Evolutionary conservation across 2,113 vertebrate species (phyloP).

Genomic region (Phalacrocorax aristotelis): DNA sequence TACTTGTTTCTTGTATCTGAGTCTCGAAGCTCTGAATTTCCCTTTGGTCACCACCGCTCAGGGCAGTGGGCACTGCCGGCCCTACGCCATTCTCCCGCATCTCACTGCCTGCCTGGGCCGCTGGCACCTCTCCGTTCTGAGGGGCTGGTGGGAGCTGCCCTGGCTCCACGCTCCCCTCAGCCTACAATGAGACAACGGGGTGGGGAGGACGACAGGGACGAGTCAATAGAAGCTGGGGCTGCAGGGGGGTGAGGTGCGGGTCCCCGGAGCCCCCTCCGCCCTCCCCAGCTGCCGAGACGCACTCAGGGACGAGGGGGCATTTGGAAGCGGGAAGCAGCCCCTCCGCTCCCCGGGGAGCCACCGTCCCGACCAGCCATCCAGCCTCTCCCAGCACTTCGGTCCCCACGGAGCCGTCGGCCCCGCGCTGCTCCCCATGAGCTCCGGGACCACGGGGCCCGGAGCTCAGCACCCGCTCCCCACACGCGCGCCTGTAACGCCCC

Average conservation of each 20-base stretch:
- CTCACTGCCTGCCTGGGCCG: conserved; percentile 53
- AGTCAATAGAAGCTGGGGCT: conserved; percentile 54
- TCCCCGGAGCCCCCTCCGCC: neutral
- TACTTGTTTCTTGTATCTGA: conserved; percentile 95
- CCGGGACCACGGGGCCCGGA: accelerated
- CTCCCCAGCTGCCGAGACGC: neutral
- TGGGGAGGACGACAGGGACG: neutral
- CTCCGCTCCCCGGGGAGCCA: accelerated
- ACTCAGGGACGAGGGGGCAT: accelerated
- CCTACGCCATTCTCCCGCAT: conserved; percentile 84
- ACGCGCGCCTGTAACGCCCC: accelerated
- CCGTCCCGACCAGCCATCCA: neutral
- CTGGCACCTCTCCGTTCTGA: conserved; percentile 68
- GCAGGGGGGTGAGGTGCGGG: neutral
- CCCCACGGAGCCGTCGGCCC: neutral
- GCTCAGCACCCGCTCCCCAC: neutral
- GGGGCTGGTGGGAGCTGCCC: conserved; percentile 72
- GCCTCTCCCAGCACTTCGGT: neutral
- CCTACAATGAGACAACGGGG: conserved; percentile 82
- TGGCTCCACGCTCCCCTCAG: conserved; percentile 82
- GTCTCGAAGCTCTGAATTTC: conserved; percentile 87
- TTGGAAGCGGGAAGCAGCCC: neutral
- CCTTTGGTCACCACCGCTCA: conserved; percentile 77
- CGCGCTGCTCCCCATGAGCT: neutral
- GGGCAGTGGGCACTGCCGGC: conserved; percentile 69